Percentiles rank a stretch among this genome's conserved stretches.
These are phyloP conservation scores for Mesorhabditis belari DNA, from an alignment of 2,888 invertebrate genomes.

Conservation along the genomic window DNA sequence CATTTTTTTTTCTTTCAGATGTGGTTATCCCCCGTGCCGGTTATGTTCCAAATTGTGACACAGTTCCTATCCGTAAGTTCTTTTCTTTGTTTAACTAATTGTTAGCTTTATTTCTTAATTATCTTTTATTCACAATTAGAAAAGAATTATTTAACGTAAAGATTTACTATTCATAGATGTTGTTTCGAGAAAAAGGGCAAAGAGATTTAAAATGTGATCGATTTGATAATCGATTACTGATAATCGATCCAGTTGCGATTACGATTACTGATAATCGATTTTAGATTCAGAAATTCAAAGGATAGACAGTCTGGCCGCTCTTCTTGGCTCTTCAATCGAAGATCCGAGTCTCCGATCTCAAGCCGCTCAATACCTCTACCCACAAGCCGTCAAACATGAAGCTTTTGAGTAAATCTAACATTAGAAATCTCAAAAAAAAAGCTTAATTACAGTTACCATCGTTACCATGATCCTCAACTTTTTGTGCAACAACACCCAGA, in stretches of 20 bases:
- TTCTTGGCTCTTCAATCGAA: slow-evolving; percentile 33
- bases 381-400: slow-evolving; percentile 29
- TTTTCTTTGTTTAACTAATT: no score
- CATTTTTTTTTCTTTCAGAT: no score
- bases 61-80: no score
- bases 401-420: slow-evolving; percentile 28
- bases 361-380: slow-evolving; percentile 3
- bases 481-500: slow-evolving; percentile 16
- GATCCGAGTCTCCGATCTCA: slow-evolving; percentile 18
- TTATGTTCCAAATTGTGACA: no score
- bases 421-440: slow-evolving; percentile 5
- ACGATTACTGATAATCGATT: slow-evolving; percentile 12
- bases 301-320: slow-evolving; percentile 31
- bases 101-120: no score
- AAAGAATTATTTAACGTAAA: no score
- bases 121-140: no score
- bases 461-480: background rate
- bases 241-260: slow-evolving; percentile 14
- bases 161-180: background rate
- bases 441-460: background rate
- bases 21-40: no score
- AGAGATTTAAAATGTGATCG: no score
- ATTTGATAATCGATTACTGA: slow-evolving; percentile 7
- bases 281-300: no score
- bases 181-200: no score